Evolutionary conservation across 2,797 vertebrate genomes (phyloP).

Genomic region (Lepus townsendii): DNA sequence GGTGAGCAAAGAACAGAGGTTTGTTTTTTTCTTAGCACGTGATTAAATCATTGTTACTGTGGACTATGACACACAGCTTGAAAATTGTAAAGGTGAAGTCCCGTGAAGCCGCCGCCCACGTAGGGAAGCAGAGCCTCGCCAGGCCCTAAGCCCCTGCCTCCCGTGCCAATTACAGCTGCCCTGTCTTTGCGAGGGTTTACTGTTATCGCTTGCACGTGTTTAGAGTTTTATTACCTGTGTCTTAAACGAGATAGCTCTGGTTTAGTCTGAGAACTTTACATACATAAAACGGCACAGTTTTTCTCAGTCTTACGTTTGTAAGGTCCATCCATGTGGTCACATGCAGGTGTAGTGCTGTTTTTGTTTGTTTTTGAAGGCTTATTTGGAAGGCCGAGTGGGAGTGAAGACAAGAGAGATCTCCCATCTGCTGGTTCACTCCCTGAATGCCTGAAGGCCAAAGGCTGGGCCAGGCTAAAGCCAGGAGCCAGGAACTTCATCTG

Average conservation of each 20-base stretch:
- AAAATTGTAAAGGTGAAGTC: neutral
- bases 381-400: no score
- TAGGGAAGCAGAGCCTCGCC: neutral
- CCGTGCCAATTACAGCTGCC: neutral
- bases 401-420: no score
- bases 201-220: neutral
- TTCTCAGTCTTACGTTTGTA: neutral
- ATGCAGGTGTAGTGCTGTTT: neutral
- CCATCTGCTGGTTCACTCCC: no score
- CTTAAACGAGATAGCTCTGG: neutral
- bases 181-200: neutral
- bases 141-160: no score
- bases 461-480: no score
- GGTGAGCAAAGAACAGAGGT: neutral
- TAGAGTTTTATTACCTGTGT: neutral
- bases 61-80: slow-evolving; percentile 16
- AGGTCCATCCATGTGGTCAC: neutral
- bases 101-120: neutral
- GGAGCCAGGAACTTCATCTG: no score
- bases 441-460: no score
- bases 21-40: neutral
- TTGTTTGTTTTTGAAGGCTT: no score
- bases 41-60: slow-evolving; percentile 29
- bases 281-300: neutral
- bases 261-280: neutral